Percentiles rank a stretch among this genome's conserved stretches.
Evolutionary conservation across 92 coral and sea anemone genomes (phyloP).

Genomic region (Desmophyllum pertusum): DNA sequence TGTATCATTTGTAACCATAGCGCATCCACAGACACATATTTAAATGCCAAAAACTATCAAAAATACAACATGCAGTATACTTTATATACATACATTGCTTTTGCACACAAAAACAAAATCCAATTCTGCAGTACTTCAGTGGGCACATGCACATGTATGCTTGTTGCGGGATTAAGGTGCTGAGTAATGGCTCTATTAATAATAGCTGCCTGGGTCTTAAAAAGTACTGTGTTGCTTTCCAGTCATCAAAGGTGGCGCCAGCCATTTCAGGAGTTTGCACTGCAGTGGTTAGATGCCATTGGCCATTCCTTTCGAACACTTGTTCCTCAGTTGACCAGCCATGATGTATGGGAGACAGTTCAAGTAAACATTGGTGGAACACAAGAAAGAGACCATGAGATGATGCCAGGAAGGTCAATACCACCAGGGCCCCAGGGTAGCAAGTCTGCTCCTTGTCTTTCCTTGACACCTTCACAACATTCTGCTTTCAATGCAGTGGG

Average conservation of each 20-base stretch:
- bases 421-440: neutral
- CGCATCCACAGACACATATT: no score
- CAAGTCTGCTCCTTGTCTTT: conserved; percentile 5
- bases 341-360: conserved; percentile 73
- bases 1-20: no score
- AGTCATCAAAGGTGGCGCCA: conserved; percentile 93
- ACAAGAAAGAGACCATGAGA: neutral
- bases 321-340: conserved; percentile 61
- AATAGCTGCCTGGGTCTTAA: no score
- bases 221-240: neutral
- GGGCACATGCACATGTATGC: neutral
- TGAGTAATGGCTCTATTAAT: neutral
- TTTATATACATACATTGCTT: no score
- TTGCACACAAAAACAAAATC: no score
- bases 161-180: neutral
- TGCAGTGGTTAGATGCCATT: conserved; percentile 84
- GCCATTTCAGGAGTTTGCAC: conserved; percentile 71
- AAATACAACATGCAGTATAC: no score
- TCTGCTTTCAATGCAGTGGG: conserved; percentile 80
- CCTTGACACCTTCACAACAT: conserved; percentile 65
- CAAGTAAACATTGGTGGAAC: conserved; percentile 13
- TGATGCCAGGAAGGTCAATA: neutral
- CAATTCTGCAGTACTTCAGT: neutral
- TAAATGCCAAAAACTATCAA: no score
- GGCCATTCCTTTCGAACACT: conserved; percentile 61